Conservation (phyloP, 2,888 invertebrate genomes). For the Gymnoscelis rufifasciata region DNA sequence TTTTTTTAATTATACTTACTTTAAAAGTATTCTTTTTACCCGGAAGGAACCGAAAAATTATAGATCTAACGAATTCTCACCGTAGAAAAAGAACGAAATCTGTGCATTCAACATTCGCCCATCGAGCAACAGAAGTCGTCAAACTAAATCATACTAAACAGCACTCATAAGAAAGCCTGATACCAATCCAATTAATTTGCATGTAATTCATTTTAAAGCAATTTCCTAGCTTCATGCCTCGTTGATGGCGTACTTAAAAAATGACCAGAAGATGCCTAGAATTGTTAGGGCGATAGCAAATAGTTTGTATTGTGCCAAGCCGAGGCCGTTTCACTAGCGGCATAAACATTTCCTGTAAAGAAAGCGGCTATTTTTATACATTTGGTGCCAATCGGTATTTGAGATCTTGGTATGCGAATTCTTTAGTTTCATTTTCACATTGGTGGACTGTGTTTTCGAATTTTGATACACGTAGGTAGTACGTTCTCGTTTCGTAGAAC, state of each 20-base stretch:
- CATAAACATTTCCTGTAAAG: conserved; percentile 13
- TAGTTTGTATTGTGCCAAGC: conserved; percentile 38
- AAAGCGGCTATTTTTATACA: conserved; percentile 5
- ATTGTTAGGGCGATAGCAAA: conserved; percentile 41
- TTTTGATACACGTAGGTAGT: too few relatives aligned
- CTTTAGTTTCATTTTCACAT: not conserved
- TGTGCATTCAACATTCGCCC: not conserved
- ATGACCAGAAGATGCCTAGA: conserved; percentile 39
- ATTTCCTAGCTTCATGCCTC: conserved; percentile 2
- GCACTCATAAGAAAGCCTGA: too few relatives aligned
- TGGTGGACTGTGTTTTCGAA: too few relatives aligned
- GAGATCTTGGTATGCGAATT: not conserved
- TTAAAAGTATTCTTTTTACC: too few relatives aligned
- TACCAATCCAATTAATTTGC: not conserved
- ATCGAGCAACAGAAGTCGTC: not conserved
- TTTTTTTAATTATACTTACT: too few relatives aligned
- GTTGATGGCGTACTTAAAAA: conserved; percentile 2
- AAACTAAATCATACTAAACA: too few relatives aligned
- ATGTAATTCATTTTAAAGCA: not conserved
- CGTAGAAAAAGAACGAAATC: not conserved
- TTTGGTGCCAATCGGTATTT: not conserved
- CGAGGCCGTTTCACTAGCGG: conserved; percentile 15
- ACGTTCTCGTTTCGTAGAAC: too few relatives aligned
- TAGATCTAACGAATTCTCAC: too few relatives aligned
- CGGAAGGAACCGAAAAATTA: too few relatives aligned